Base-by-base conservation (phyloP, 2,797 vertebrate genomes). In the Crocidura indochinensis region DNA sequence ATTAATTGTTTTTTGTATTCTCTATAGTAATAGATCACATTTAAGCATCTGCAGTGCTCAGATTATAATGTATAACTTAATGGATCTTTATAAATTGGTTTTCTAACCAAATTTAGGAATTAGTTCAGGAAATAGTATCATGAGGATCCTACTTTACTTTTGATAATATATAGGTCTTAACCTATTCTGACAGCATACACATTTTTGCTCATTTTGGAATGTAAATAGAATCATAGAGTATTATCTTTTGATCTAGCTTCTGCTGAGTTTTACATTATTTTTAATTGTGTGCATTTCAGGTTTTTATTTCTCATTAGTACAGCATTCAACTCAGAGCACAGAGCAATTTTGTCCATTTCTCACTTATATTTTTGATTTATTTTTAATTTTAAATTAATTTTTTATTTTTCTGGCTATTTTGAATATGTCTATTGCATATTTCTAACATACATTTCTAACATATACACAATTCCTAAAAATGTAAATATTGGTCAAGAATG, bases 351-450 rank as follows among this genome's bases (percentile, higher is more conserved):
- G 10, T 12, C 77, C n/a, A n/a, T 78, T 90, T 82, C 17, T 51
- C 72, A 67, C 27, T 22, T 19, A 56, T 56, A 53, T 51, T 46
- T n/a, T 15, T 71, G 56, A 20, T n/a, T n/a, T n/a, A n/a, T n/a
- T n/a, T n/a, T n/a, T n/a, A n/a, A n/a, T n/a, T n/a, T n/a, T n/a
- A n/a, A n/a, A n/a, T n/a, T n/a, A n/a, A n/a, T n/a, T 82, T 65
- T 31, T 19, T 26, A 44, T 17, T 73, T 82, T 81, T 87, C 27
- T 49, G 62, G 38, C 47, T 93, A 47, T 56, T 82, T 77, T 71
- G 7, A 53, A 87, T 10, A 53, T 53, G 51, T 53, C 51, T 53
- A 53, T 53, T 53, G 11, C 17, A 53, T 15, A 12, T 15, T 53
- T 12, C 51, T 12, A 12, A 53, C 17, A 53, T 15, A 53, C 51